phyloP scores from a whole-genome alignment of 92 coral and sea anemone species.

The Zoanthus sansibaricus region DNA sequence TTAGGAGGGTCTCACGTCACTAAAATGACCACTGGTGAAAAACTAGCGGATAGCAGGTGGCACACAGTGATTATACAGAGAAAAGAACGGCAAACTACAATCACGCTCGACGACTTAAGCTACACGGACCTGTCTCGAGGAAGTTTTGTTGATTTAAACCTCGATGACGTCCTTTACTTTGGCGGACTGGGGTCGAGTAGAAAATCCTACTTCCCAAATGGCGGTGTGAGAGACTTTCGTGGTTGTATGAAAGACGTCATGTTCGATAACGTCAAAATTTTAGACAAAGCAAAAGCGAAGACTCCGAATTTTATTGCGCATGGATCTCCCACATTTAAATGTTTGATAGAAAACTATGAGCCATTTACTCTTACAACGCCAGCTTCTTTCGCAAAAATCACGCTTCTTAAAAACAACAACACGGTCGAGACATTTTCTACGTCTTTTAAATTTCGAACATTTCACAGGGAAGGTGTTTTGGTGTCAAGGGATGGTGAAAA shows the following conservation, averaged over 20 bases:
- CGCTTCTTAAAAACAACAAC: slow-evolving; percentile 71
- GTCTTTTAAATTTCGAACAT: slow-evolving; percentile 89
- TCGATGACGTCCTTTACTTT: slow-evolving; percentile 66
- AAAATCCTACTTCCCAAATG: slow-evolving; percentile 5
- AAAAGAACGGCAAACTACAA: slow-evolving; percentile 46
- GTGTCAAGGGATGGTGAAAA: slow-evolving; percentile 75
- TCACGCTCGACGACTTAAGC: slow-evolving; percentile 56
- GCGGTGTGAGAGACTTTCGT: slow-evolving; percentile 56
- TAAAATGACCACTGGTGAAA: slow-evolving; percentile 60
- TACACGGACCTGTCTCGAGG: slow-evolving; percentile 51
- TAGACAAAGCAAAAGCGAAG: slow-evolving; percentile 53
- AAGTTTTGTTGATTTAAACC: slow-evolving; percentile 52
- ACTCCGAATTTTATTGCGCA: slow-evolving; percentile 30
- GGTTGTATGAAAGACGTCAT: slow-evolving; percentile 80
- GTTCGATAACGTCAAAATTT: slow-evolving; percentile 63
- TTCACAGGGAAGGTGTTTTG: slow-evolving; percentile 74
- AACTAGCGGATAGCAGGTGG: slow-evolving; percentile 83
- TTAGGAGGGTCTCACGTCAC: slow-evolving; percentile 69
- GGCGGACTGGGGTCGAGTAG: slow-evolving; percentile 73
- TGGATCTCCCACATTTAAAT: slow-evolving; percentile 68
- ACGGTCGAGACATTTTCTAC: slow-evolving; percentile 59
- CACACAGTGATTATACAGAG: slow-evolving; percentile 76
- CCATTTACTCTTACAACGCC: slow-evolving; percentile 76
- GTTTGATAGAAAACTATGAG: slow-evolving; percentile 67
- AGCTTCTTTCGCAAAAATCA: slow-evolving; percentile 64